Evolutionary conservation across 2,113 vertebrate species (phyloP).

Genomic region (Lophura nycthemera): DNA sequence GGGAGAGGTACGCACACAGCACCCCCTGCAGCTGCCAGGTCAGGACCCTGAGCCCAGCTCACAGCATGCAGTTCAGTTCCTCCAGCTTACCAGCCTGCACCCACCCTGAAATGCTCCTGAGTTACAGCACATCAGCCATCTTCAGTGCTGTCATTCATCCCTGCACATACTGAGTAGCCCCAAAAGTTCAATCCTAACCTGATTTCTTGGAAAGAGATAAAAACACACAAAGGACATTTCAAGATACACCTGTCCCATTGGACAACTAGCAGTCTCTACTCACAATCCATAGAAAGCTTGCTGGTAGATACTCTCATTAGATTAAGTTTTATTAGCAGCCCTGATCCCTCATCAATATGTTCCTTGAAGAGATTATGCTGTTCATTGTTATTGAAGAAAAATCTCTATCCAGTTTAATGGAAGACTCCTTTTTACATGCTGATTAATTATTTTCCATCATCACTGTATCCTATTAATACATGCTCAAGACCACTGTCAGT

Average conservation of each 20-base stretch:
- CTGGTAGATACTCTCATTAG: background rate
- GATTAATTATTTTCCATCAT: background rate
- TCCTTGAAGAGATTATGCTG: background rate
- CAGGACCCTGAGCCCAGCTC: background rate
- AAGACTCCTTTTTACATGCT: background rate
- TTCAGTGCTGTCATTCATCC: background rate
- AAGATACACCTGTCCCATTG: background rate
- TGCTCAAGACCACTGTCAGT: background rate
- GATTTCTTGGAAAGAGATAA: background rate
- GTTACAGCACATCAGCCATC: rapidly evolving
- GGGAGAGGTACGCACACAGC: background rate
- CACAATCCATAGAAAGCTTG: background rate
- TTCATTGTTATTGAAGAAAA: background rate
- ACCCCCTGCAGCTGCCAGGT: background rate
- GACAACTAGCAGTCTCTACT: background rate
- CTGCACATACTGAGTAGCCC: background rate
- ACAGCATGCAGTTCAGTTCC: background rate
- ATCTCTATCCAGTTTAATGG: background rate
- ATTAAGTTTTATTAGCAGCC: background rate
- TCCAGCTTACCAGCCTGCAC: background rate
- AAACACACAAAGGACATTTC: background rate
- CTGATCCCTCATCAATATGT: background rate
- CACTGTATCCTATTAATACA: background rate
- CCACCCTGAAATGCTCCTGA: rapidly evolving
- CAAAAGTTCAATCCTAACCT: background rate